Conservation (phyloP, 2,888 invertebrate species). For the Eledona agricola region DNA sequence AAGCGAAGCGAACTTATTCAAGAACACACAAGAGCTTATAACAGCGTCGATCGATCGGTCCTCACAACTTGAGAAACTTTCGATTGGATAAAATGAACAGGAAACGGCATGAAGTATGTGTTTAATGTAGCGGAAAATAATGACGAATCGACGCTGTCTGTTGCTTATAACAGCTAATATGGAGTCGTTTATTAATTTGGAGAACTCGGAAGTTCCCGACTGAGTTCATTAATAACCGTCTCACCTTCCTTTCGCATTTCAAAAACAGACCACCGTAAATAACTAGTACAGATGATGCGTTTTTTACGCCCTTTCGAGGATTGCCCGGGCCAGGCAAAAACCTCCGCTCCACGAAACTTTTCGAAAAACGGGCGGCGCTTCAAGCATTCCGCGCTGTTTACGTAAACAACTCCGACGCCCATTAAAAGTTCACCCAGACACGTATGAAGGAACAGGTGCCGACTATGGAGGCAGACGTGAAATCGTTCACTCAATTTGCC, state of each 20-base stretch:
- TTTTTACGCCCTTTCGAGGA: slow-evolving; percentile 42
- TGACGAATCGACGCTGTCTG: slow-evolving; percentile 65
- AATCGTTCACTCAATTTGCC: slow-evolving; percentile 18
- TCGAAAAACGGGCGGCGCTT: too few species aligned
- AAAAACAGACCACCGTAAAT: slow-evolving; percentile 61
- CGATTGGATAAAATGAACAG: slow-evolving; percentile 60
- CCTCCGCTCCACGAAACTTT: too few species aligned
- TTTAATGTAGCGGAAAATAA: slow-evolving; percentile 66
- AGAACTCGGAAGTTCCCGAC: slow-evolving; percentile 57
- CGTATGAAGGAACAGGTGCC: too few species aligned
- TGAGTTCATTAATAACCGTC: slow-evolving; percentile 63
- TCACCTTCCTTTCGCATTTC: slow-evolving; percentile 59
- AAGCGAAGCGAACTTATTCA: slow-evolving; percentile 46
- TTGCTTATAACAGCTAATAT: slow-evolving; percentile 64
- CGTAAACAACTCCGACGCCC: slow-evolving; percentile 10
- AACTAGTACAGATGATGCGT: slow-evolving; percentile 58
- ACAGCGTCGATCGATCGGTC: slow-evolving; percentile 36
- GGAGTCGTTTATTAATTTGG: slow-evolving; percentile 64
- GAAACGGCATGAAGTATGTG: slow-evolving; percentile 64
- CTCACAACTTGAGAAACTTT: slow-evolving; percentile 49
- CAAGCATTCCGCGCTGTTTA: too few species aligned
- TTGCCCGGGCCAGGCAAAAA: too few species aligned
- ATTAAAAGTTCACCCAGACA: slow-evolving; percentile 12
- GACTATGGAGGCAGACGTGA: too few species aligned
- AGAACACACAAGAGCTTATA: slow-evolving; percentile 45